Evolutionary conservation across 2,888 invertebrate genomes (phyloP).

Genomic region (Limnephilus lunatus): DNA sequence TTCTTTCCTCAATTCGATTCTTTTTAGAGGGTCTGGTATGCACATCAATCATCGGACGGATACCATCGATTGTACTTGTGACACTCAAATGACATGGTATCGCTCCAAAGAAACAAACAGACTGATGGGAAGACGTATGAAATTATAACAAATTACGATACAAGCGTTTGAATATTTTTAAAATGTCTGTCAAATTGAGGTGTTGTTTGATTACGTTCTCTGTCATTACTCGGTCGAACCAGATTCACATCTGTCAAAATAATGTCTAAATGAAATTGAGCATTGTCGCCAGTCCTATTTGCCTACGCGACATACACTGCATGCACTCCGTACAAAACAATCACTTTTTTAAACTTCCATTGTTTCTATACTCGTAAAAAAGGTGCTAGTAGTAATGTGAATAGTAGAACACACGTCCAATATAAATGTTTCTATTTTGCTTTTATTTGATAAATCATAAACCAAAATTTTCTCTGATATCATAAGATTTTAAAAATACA

Average conservation of each 20-base stretch:
- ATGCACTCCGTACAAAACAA: background rate
- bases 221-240: constrained; percentile 40
- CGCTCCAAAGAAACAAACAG: constrained; percentile 47
- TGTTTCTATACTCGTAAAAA: background rate
- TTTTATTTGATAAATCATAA: too few relatives aligned
- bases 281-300: constrained; percentile 4
- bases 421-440: too few relatives aligned
- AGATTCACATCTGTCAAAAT: constrained; percentile 57
- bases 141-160: constrained; percentile 47
- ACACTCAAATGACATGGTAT: constrained; percentile 54
- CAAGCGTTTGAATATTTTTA: constrained; percentile 41
- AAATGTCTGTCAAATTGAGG: constrained; percentile 45
- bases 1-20: background rate
- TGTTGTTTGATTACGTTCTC: constrained; percentile 36
- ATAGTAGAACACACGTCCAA: too few relatives aligned
- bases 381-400: background rate
- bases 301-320: background rate
- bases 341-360: constrained; percentile 35
- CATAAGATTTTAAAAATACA: too few relatives aligned
- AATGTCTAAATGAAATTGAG: constrained; percentile 43
- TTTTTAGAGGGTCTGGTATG: background rate
- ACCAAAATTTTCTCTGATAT: too few relatives aligned
- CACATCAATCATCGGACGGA: constrained; percentile 27
- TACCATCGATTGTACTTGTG: constrained; percentile 43
- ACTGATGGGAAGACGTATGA: constrained; percentile 23